These are phyloP conservation scores for Drosophila nikananu DNA, from an alignment of 1,140 invertebrate species.

Conservation along the genomic window DNA sequence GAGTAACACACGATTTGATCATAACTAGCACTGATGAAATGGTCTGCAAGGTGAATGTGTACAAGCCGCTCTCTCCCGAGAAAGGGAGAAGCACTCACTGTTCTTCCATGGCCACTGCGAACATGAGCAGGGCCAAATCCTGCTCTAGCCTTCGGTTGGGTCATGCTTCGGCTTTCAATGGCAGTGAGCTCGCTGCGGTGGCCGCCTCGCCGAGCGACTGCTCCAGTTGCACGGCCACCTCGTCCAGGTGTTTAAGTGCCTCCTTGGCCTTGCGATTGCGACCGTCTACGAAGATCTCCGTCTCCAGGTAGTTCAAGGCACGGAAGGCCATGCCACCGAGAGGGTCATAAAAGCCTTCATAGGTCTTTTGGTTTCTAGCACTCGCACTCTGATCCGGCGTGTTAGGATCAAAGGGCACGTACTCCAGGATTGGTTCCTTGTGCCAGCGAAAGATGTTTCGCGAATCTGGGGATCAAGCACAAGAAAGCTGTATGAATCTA, in stretches of 20 bases:
- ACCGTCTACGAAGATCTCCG: constrained; percentile 71
- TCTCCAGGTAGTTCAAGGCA: constrained; percentile 77
- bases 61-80: constrained; percentile 10
- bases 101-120: constrained; percentile 51
- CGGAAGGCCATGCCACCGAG: constrained; percentile 68
- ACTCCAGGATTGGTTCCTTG: constrained; percentile 71
- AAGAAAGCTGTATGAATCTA: not conserved
- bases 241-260: constrained; percentile 40
- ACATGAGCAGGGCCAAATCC: constrained; percentile 58
- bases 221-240: constrained; percentile 54
- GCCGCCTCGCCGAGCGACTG: constrained; percentile 49
- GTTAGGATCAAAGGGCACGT: constrained; percentile 73
- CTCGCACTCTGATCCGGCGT: constrained; percentile 71
- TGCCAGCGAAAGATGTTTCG: constrained; percentile 76
- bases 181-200: constrained; percentile 6
- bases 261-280: constrained; percentile 54
- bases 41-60: constrained; percentile 40
- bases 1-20: constrained; percentile 58
- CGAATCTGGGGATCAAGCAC: constrained; percentile 54
- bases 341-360: constrained; percentile 70
- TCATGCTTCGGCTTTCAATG: constrained; percentile 41
- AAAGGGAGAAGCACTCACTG: constrained; percentile 21
- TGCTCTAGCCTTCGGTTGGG: constrained; percentile 32
- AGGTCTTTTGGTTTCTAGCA: constrained; percentile 37
- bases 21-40: constrained; percentile 48